Base-by-base conservation (phyloP, 1,140 invertebrate species). In the Lanistes nyassanus region DNA sequence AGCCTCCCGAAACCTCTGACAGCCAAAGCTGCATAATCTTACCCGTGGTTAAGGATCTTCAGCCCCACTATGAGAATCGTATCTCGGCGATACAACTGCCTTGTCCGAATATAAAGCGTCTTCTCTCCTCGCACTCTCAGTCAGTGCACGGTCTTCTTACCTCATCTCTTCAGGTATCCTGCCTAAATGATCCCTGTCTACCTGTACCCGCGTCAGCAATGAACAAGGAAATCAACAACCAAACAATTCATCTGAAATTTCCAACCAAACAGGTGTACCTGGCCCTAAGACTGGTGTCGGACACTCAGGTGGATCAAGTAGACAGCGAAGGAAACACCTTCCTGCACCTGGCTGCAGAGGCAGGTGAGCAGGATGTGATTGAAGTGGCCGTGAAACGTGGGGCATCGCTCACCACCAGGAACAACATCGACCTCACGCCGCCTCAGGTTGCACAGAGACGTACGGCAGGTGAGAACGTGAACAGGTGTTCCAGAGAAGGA, bases 211-310 rank as follows among this genome's bases (percentile, higher is more conserved):
- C 11, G 4, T 29, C 36, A 1, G 13, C 42, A 42, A 2, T 67
- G 36, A 29, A n/a, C 37, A 9, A 6, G 4, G 5, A 3, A 1
- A 42, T 37, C 13, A 67, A 21, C 13, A 19, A 39, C 4, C 34
- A 67, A 19, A 13, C 36, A 23, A 0, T 67, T 3, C 26, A 31
- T 19, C 3, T 67, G 36, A 19, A 67, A 37, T 2, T 67, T 37
- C 2, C 0, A 5, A 67, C 4, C 2, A 37, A 47, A 21, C 65
- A 42, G 23, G 37, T 37, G 65, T 67, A 67, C 36, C 37, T 47
- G 37, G 65, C 29, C 1, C 39, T 67, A 4, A 39, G 65, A 67
- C 65, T 67, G 65, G 34, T 67, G 65, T n/a, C 65, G 0, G 65
- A 67, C 65, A 67, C 36, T 16, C 36, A 47, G 36, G 37, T 39